phyloP scores from a whole-genome alignment of 2,888 invertebrate genomes.

The Asteroscopus sphinx region DNA sequence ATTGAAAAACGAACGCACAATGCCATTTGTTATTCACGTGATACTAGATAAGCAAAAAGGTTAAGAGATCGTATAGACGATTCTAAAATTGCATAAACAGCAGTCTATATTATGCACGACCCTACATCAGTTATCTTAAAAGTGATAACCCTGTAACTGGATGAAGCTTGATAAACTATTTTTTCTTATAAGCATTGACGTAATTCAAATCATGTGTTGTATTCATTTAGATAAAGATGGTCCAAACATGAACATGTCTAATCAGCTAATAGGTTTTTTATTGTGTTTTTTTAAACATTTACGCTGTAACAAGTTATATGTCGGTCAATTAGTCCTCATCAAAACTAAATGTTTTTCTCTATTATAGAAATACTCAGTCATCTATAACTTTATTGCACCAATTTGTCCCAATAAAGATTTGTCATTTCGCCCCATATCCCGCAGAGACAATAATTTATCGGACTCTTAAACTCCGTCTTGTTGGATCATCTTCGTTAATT shows the following conservation, averaged over 20 bases:
- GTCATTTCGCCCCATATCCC: neutral
- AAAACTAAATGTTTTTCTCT: neutral
- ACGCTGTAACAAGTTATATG: no score
- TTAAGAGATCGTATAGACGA: conserved; percentile 34
- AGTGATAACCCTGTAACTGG: conserved; percentile 65
- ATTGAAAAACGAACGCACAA: conserved; percentile 23
- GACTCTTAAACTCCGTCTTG: neutral
- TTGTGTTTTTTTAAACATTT: no score
- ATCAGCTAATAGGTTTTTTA: no score
- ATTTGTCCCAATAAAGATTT: conserved; percentile 1
- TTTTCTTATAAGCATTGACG: conserved; percentile 72
- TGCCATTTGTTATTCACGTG: conserved; percentile 53
- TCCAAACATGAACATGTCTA: conserved; percentile 17
- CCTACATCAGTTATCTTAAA: conserved; percentile 52
- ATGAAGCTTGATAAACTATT: conserved; percentile 59
- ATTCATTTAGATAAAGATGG: conserved; percentile 32
- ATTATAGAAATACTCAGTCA: no score
- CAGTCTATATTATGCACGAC: conserved; percentile 48
- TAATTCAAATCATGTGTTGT: conserved; percentile 62
- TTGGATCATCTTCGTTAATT: neutral
- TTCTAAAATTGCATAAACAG: conserved; percentile 63
- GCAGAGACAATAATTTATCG: conserved; percentile 22
- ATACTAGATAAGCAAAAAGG: conserved; percentile 39
- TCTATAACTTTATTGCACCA: conserved; percentile 9
- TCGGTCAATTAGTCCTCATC: no score